Evolutionary conservation across 2,888 invertebrate genomes (phyloP).

Genomic region (Lottia scabra): DNA sequence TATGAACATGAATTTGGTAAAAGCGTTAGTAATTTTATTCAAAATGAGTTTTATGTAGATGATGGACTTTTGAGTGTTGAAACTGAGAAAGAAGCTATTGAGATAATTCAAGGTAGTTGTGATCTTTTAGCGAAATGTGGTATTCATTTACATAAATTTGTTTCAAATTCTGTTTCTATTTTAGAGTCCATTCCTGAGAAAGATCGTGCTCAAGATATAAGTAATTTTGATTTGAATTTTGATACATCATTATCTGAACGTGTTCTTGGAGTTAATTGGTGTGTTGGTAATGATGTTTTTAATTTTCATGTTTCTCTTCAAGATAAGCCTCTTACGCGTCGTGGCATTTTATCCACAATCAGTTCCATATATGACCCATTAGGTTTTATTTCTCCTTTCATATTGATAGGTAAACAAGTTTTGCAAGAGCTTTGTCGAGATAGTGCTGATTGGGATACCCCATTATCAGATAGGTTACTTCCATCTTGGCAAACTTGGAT

Average conservation of each 20-base stretch:
- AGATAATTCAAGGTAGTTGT: too few relatives aligned
- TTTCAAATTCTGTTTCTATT: not conserved
- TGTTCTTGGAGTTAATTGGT: slow-evolving; percentile 7
- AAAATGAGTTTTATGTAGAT: too few relatives aligned
- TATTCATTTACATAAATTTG: too few relatives aligned
- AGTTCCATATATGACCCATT: slow-evolving; percentile 17
- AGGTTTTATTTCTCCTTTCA: slow-evolving; percentile 9
- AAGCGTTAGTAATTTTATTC: too few relatives aligned
- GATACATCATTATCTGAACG: not conserved
- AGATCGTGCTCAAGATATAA: too few relatives aligned
- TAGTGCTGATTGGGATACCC: slow-evolving; percentile 9
- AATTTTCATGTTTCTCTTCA: not conserved
- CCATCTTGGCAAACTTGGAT: too few relatives aligned
- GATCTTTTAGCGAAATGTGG: too few relatives aligned
- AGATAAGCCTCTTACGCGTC: not conserved
- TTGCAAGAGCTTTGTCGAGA: slow-evolving; percentile 10
- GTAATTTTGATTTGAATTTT: not conserved
- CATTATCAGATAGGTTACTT: not conserved
- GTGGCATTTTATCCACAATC: slow-evolving; percentile 5
- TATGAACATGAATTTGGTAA: too few relatives aligned
- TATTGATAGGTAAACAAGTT: not conserved
- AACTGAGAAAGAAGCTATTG: too few relatives aligned
- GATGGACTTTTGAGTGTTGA: too few relatives aligned
- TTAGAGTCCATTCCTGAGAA: not conserved
- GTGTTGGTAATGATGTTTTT: not conserved